These are phyloP conservation scores for Drosophila pruinosa DNA, from an alignment of 1,140 invertebrate genomes.

Conservation along the genomic window DNA sequence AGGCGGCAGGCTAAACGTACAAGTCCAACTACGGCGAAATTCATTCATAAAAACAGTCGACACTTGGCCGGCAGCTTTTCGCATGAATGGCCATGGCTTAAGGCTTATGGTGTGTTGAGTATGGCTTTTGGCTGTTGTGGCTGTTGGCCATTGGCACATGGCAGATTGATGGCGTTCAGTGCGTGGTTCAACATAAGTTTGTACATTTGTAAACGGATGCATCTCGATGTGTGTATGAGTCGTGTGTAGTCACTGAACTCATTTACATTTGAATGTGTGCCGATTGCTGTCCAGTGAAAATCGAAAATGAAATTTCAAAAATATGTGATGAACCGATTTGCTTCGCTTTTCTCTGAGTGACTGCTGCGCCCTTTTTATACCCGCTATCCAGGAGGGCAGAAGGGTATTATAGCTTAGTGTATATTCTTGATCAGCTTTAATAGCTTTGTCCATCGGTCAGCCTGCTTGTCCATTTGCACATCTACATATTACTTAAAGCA, in stretches of 20 bases:
- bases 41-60: slow-evolving; percentile 70
- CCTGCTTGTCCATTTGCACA: no score
- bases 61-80: slow-evolving; percentile 65
- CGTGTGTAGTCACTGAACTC: slow-evolving; percentile 46
- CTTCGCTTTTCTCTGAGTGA: slow-evolving; percentile 48
- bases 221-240: background rate
- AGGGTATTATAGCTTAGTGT: no score
- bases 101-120: slow-evolving; percentile 47
- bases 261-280: slow-evolving; percentile 63
- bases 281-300: slow-evolving; percentile 58
- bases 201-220: slow-evolving; percentile 66
- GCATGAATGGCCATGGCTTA: slow-evolving; percentile 68
- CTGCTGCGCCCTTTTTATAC: slow-evolving; percentile 64
- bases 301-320: slow-evolving; percentile 61
- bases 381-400: no score
- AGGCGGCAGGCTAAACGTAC: slow-evolving; percentile 27
- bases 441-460: no score
- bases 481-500: no score
- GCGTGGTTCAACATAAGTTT: slow-evolving; percentile 70
- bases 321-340: slow-evolving; percentile 43
- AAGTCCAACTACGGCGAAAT: slow-evolving; percentile 63
- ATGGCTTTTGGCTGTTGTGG: slow-evolving; percentile 41
- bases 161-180: slow-evolving; percentile 46
- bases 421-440: no score
- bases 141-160: slow-evolving; percentile 39